A percentile compares a stretch with the other conserved stretches of the same genome.
These are phyloP conservation scores for Colletes gigas DNA, from an alignment of 1,140 invertebrate species.

Conservation along the genomic window DNA sequence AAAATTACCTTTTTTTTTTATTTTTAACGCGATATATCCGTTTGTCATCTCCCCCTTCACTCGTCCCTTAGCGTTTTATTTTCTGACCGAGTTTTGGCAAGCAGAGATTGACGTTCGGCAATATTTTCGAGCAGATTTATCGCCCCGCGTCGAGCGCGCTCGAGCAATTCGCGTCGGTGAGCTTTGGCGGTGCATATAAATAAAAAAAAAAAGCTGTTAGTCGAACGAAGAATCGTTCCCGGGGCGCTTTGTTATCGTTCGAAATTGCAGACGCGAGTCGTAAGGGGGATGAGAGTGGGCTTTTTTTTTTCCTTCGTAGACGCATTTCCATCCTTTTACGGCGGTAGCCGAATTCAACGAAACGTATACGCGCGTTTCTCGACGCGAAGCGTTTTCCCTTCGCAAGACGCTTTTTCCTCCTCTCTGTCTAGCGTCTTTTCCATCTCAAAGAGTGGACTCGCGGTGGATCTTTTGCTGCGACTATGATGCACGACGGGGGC, in stretches of 20 bases:
- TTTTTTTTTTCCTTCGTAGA: neutral
- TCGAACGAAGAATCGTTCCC: constrained; percentile 27
- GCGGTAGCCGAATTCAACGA: neutral
- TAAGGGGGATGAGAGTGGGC: neutral
- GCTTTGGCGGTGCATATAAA: constrained; percentile 22
- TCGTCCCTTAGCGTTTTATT: constrained; percentile 10
- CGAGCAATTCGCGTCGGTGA: constrained; percentile 22
- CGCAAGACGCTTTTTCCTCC: neutral
- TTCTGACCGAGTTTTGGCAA: constrained; percentile 37
- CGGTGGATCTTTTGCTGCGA: neutral
- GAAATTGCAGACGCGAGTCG: neutral
- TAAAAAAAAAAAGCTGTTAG: constrained; percentile 27
- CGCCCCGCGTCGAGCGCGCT: constrained; percentile 22
- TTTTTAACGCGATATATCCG: constrained; percentile 20
- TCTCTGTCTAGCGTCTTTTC: neutral
- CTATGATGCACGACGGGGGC: neutral
- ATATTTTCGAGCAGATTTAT: constrained; percentile 44
- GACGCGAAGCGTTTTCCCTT: neutral
- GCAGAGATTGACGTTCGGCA: constrained; percentile 26
- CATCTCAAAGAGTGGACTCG: constrained; percentile 1
- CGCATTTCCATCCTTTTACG: neutral
- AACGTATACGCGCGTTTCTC: neutral
- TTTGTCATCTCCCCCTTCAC: neutral
- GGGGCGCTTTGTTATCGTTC: constrained; percentile 23
- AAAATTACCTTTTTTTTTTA: neutral